Percentiles rank a stretch among this genome's conserved stretches.
Evolutionary conservation across 2,888 invertebrate genomes (phyloP).

Genomic region (Torymus auratus): DNA sequence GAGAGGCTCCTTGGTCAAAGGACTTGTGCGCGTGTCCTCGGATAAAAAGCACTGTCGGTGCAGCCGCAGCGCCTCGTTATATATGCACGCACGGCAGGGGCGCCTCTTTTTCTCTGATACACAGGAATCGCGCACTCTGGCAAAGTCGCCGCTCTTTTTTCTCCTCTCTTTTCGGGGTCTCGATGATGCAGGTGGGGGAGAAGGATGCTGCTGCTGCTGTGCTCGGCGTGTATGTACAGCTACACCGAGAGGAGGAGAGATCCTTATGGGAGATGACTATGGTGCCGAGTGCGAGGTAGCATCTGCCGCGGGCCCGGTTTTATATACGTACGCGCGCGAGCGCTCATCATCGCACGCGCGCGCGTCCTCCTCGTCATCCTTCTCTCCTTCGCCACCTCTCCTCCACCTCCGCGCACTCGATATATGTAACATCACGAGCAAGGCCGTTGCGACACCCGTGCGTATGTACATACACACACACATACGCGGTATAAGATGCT

Average conservation of each 20-base stretch:
- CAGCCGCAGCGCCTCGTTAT: background rate
- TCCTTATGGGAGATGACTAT: slow-evolving; percentile 68
- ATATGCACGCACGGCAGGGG: background rate
- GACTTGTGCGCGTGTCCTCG: background rate
- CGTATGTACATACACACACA: slow-evolving; percentile 10
- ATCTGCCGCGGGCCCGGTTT: slow-evolving; percentile 70
- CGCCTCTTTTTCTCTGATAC: too few relatives aligned
- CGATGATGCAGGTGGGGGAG: too few relatives aligned
- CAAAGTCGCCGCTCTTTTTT: too few relatives aligned
- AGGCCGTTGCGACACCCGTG: slow-evolving; percentile 71
- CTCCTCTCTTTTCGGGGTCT: too few relatives aligned
- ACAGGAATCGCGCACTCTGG: too few relatives aligned
- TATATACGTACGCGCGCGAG: slow-evolving; percentile 70
- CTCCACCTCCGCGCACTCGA: slow-evolving; percentile 58
- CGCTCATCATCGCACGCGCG: slow-evolving; percentile 26
- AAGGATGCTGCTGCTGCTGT: too few relatives aligned
- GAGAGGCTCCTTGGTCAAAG: too few relatives aligned
- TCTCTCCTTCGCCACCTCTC: slow-evolving; percentile 43
- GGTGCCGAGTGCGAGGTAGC: slow-evolving; percentile 71
- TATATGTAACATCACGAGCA: slow-evolving; percentile 74
- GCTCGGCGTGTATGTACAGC: slow-evolving; percentile 37
- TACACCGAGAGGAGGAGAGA: slow-evolving; percentile 36
- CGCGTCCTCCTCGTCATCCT: slow-evolving; percentile 64
- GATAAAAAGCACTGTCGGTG: background rate
- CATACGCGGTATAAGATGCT: background rate